Evolutionary conservation across 2,888 invertebrate genomes (phyloP), one percentile per base, ranked within the genome.

Genomic region (Campoletis raptor): DNA sequence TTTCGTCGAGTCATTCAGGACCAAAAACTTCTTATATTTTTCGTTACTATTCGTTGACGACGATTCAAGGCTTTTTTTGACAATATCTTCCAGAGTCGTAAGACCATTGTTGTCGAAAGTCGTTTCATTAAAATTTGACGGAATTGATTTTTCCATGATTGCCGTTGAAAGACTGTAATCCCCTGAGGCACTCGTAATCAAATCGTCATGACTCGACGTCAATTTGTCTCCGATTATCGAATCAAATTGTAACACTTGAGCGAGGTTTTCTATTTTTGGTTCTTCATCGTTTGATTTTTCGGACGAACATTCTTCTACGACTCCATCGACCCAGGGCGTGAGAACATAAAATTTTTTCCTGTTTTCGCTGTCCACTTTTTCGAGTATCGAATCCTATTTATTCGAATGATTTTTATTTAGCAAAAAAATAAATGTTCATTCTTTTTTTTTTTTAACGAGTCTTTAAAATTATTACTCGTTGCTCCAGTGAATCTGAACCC

Each of bases 331-430:
- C 83, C 69, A 66, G 42, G 76, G 72, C 12, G 77, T 72, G 15
- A 83, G 86, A 7, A 81, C 57, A 81, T 86, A 77, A 76, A 72
- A 86, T 24, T 57, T 40, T 73, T 83, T 76, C 45, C 67, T 73
- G 61, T 81, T 72, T 37, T 72, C 45, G 61, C 77, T 86, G 52
- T 85, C 76, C 40, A 83, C 52, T 69, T 69, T 80, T 61, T 72
- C 37, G 36, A 54, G 76, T 0, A 67, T 77, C 12, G 67, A 77
- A 72, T 81, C 67, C 73, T 83, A 42, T 57, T 5, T 30, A 48
- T 70, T 24, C 57, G 36, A 72, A 76, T 2, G 18, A 42, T 10
- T 64, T 42, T 64, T 24, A 57, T 57, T 21, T 9, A 30, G 30
- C 36, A 6, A 54, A 12, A 1, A 5, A 21, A n/a, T 24, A 15